Evolutionary conservation across 1,140 invertebrate species (phyloP), one percentile per base, ranked within the genome.

Genomic region (Apis laboriosa): DNA sequence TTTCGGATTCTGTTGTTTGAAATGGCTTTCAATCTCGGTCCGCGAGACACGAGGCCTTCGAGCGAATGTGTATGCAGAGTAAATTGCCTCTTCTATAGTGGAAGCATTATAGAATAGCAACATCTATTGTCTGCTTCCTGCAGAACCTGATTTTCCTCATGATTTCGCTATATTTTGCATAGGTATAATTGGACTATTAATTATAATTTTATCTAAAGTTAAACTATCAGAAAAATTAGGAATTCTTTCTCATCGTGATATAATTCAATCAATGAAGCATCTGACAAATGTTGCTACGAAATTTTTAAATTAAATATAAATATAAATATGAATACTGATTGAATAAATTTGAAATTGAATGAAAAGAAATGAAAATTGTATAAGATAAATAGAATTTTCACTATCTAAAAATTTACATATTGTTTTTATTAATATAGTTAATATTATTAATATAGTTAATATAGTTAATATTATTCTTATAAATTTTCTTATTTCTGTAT

Each of bases 41-140:
- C 51, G 7, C 13, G 56, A 19, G 64, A 61, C 28, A 77, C 34
- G 34, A 28, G 12, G 28, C 11, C 8, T 64, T 43, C 19, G 13
- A 64, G 53, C 28, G 53, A 61, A 58, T 53, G 67, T 63, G 73
- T 58, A 72, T 84, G 67, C 78, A 80, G 72, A 53, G 77, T 80
- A 87, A 87, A 87, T 87, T 87, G 86, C 86, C 73, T 80, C 58
- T 43, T 80, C 56, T 58, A 56, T 80, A 61, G 56, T 60, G 64
- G 7, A 49, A 73, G 68, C 70, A 85, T 87, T 87, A 86, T 75
- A 64, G 80, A 72, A n/a, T 76, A 80, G 86, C 68, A 87, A 77
- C 86, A 87, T 82, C 85, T 87, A 85, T 83, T 53, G 73, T 72
- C 24, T 60, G 77, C 63, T 81, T 61, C 9, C 64, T 61, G 21